Evolutionary conservation across 1,140 invertebrate species (phyloP).

Genomic region (Drosophila micromelanica): DNA sequence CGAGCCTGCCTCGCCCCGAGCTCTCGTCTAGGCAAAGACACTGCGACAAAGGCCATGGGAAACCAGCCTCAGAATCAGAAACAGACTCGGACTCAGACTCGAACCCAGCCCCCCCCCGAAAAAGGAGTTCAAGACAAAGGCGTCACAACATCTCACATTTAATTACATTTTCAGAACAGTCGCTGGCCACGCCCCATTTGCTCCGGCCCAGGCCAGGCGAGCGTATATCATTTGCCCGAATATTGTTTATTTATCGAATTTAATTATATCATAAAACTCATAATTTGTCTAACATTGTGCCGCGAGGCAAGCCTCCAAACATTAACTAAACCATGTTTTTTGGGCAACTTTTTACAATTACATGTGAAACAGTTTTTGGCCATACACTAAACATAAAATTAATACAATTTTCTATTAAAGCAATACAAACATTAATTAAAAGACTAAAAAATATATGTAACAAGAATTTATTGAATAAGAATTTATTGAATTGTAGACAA

Average conservation of each 20-base stretch:
- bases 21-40: constrained; percentile 14
- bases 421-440: too few species aligned
- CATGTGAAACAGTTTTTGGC: too few species aligned
- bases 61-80: constrained; percentile 34
- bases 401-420: too few species aligned
- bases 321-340: not conserved
- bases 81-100: too few species aligned
- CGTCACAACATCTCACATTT: constrained; percentile 77
- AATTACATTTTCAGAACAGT: constrained; percentile 61
- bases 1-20: constrained; percentile 9
- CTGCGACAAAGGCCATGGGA: constrained; percentile 55
- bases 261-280: constrained; percentile 12
- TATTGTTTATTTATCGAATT: constrained; percentile 16
- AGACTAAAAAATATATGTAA: too few species aligned
- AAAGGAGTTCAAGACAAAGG: constrained; percentile 50
- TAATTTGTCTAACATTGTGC: constrained; percentile 7
- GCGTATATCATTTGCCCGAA: not conserved
- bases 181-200: constrained; percentile 43
- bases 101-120: too few species aligned
- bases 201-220: not conserved
- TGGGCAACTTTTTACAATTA: not conserved
- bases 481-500: too few species aligned
- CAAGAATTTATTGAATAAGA: too few species aligned
- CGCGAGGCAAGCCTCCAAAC: not conserved
- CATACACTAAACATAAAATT: too few species aligned